Evolutionary conservation across 2,113 vertebrate genomes (phyloP), one percentile per base, ranked within the genome.

Genomic region (Nycticorax nycticorax): DNA sequence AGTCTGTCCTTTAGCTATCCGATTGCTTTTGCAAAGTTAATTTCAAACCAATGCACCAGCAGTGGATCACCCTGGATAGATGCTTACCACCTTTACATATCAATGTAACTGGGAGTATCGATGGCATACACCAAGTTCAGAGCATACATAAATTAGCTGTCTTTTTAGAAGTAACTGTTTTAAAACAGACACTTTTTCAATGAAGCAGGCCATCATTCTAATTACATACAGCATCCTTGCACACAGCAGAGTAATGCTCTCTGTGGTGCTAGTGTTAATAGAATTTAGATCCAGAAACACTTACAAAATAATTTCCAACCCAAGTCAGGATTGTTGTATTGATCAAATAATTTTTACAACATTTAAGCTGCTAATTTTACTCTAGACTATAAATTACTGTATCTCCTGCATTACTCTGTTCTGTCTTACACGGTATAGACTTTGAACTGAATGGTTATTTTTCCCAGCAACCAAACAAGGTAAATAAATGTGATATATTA

Each of bases 401-500:
- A 91, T 92, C 77, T 96, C 93, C 92, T 97, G 93, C 81, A 52
- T 9, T 67, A 59, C 24, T 67, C 64, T 50, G 6, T 28, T 97
- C 78, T 97, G 88, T 97, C 97, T 95, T 96, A 97, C 81, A 81
- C 74, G 72, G 88, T 86, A 92, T 21, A 97, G 97, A 94, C 85
- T 95, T 62, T 26, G 60, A 98, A 97, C 93, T 97, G 96, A 97
- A 98, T 92, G 89, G 95, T 95, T 95, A 96, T 97, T 98, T 97
- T 98, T 97, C 91, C 95, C 96, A 96, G 89, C 93, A 97, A 97
- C 93, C 92, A 98, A 98, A 97, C 84, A 98, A 98, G 96, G 98
- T 98, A 98, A 98, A 98, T 98, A 99, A 98, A 98, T 95, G 95
- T 98, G 98, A 98, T 98, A 98, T 98, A 98, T 97, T 97, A 98